phyloP scores from a whole-genome alignment of 2,113 vertebrate species.

The Gorsachius goisagi region DNA sequence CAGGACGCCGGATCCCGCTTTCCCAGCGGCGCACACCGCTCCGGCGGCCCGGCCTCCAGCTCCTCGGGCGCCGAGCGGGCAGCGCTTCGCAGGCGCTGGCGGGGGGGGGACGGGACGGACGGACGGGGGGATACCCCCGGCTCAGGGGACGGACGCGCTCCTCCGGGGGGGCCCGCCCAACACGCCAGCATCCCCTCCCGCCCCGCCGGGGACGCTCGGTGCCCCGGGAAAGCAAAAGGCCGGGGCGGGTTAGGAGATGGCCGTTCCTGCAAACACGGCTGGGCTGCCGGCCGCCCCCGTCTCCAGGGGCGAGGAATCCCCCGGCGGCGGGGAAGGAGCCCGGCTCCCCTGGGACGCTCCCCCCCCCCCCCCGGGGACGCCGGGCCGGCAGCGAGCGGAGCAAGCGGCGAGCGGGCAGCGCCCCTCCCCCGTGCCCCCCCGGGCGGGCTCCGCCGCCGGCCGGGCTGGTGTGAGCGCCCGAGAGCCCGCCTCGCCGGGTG shows the following conservation, averaged over 20 bases:
- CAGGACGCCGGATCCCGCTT: neutral
- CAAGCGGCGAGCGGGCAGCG: too few species aligned
- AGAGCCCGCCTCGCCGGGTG: neutral
- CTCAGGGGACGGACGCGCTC: fast-evolving
- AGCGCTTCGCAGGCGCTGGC: fast-evolving
- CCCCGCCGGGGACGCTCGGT: neutral
- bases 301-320: neutral
- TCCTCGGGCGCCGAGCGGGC: neutral
- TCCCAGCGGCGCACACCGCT: neutral
- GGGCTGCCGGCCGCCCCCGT: neutral
- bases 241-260: neutral
- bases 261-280: neutral
- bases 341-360: too few species aligned
- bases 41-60: neutral
- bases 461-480: neutral
- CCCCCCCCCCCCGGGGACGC: too few species aligned
- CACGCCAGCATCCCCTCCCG: neutral
- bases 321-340: neutral
- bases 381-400: neutral
- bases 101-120: too few species aligned
- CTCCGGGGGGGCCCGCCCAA: neutral
- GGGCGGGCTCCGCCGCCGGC: neutral
- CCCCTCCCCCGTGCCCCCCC: neutral
- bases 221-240: neutral
- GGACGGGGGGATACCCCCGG: too few species aligned